These are phyloP conservation scores for Climacteris rufus DNA, from an alignment of 2,113 vertebrate species.

Conservation along the genomic window DNA sequence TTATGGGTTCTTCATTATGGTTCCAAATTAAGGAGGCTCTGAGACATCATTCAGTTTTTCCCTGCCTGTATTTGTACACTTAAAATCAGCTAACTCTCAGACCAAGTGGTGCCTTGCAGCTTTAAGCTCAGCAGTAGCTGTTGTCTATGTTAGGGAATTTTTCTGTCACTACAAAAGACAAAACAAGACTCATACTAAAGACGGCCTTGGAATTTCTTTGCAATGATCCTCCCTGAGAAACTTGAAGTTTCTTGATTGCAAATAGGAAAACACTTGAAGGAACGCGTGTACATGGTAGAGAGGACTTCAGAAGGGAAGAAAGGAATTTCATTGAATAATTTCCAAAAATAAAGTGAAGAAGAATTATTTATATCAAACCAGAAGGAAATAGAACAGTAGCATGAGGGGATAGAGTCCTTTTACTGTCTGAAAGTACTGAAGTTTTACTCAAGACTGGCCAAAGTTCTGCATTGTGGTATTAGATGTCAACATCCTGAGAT, in stretches of 20 bases:
- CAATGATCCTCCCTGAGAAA: neutral
- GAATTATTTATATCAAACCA: neutral
- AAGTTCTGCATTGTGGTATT: neutral
- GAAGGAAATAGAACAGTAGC: neutral
- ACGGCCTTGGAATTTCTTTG: neutral
- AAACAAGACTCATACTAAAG: neutral
- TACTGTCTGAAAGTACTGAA: neutral
- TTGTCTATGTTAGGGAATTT: neutral
- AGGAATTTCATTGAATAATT: neutral
- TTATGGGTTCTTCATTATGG: neutral
- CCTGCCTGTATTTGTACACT: neutral
- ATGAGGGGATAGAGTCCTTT: neutral
- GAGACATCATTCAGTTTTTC: neutral
- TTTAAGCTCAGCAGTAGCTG: neutral
- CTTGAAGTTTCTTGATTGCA: neutral
- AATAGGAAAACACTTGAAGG: neutral
- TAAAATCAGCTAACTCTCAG: neutral
- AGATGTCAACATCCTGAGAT: neutral
- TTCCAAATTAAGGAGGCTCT: slow-evolving; percentile 17
- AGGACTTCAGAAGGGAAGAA: neutral
- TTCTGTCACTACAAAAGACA: neutral
- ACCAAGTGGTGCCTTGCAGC: neutral
- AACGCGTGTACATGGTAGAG: neutral
- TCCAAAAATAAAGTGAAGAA: neutral
- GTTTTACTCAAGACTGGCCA: neutral